Conservation (phyloP, 2,888 invertebrate species). For the Eupithecia insigniata region DNA sequence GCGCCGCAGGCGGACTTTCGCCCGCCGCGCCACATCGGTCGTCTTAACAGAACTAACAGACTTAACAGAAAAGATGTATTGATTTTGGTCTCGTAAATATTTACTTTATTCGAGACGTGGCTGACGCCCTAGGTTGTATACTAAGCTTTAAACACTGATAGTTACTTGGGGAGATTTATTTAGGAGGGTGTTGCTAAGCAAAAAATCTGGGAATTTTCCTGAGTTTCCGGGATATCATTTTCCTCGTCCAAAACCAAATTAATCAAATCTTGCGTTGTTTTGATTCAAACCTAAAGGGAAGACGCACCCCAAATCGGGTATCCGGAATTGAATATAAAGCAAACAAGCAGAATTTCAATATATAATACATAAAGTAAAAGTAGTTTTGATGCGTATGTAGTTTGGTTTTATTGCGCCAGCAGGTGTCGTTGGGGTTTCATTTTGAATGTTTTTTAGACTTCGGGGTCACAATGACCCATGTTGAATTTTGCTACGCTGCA, state of each 20-base stretch:
- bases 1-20: too few relatives aligned
- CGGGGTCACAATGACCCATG: not conserved
- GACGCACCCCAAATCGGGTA: constrained; percentile 10
- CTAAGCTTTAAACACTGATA: not conserved
- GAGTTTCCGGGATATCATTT: not conserved
- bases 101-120: too few relatives aligned
- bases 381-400: constrained; percentile 23
- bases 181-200: not conserved
- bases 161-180: not conserved
- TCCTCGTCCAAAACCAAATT: not conserved
- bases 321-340: constrained; percentile 40
- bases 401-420: constrained; percentile 24
- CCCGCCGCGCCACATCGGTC: too few relatives aligned
- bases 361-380: constrained; percentile 14
- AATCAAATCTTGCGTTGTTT: constrained; percentile 6
- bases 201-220: not conserved
- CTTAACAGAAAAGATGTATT: too few relatives aligned
- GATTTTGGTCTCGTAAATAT: too few relatives aligned
- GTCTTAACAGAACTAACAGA: too few relatives aligned
- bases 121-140: too few relatives aligned
- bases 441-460: constrained; percentile 12
- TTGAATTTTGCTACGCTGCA: not conserved
- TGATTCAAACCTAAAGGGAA: constrained; percentile 13
- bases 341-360: constrained; percentile 34
- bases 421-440: constrained; percentile 17